phyloP scores from a whole-genome alignment of 2,888 invertebrate species.

The Rhagonycha lutea region DNA sequence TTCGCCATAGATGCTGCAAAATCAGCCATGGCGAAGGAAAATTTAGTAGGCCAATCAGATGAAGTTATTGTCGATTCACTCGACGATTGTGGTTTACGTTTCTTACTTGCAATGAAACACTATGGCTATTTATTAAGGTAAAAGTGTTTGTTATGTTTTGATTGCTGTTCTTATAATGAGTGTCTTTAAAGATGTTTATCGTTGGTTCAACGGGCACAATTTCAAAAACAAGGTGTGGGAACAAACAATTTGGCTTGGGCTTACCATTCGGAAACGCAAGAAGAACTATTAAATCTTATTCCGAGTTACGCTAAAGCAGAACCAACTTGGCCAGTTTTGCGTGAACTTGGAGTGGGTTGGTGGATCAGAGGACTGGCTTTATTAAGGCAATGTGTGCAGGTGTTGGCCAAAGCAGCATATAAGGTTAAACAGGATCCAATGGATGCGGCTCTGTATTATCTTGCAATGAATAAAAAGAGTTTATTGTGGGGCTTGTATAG shows the following conservation, averaged over 20 bases:
- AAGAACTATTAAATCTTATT: constrained; percentile 87
- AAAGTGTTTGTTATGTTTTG: not conserved
- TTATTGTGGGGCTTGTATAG: constrained; percentile 92
- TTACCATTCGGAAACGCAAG: constrained; percentile 97
- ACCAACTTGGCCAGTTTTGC: constrained; percentile 86
- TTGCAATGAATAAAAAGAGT: constrained; percentile 98
- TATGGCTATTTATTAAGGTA: constrained; percentile 83
- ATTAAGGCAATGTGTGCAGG: constrained; percentile 84
- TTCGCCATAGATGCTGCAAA: constrained; percentile 74
- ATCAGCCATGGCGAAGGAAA: constrained; percentile 68
- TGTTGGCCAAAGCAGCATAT: constrained; percentile 92
- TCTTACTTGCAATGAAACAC: constrained; percentile 96
- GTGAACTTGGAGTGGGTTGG: constrained; percentile 92
- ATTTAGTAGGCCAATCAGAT: constrained; percentile 60
- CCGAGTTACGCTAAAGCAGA: constrained; percentile 86
- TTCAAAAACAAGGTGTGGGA: constrained; percentile 85
- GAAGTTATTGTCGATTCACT: constrained; percentile 75
- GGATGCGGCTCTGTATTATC: constrained; percentile 95
- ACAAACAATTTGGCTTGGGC: constrained; percentile 97
- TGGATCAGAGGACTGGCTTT: constrained; percentile 89
- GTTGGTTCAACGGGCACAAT: constrained; percentile 80
- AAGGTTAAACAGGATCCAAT: constrained; percentile 91
- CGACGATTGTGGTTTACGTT: constrained; percentile 96
- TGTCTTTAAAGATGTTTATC: constrained; percentile 77
- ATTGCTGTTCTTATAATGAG: not conserved